Percentiles rank a stretch among this genome's conserved stretches.
Evolutionary conservation across 2,113 vertebrate genomes (phyloP).

Genomic region (Carassius auratus): DNA sequence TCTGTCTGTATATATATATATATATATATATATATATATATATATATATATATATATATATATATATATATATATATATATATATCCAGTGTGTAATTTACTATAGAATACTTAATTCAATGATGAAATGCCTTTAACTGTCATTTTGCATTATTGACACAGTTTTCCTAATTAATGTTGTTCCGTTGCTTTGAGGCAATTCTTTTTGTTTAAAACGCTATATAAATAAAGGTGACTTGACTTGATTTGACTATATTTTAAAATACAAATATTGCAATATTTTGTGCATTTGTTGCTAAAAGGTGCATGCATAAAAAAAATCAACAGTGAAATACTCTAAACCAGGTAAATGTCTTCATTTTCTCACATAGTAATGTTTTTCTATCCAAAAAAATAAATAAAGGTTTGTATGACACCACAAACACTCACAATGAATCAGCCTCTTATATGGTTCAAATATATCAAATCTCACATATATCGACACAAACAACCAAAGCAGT

Average conservation of each 20-base stretch:
- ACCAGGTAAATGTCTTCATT: background rate
- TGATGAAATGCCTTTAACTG: too few relatives aligned
- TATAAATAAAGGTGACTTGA: too few relatives aligned
- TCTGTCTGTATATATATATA: too few relatives aligned
- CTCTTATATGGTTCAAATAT: background rate
- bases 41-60: too few relatives aligned
- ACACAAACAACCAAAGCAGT: slow-evolving; percentile 59
- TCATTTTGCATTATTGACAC: too few relatives aligned
- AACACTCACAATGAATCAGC: background rate
- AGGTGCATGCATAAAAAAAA: background rate
- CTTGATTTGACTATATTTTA: too few relatives aligned
- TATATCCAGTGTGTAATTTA: background rate
- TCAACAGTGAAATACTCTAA: background rate
- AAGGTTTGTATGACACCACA: background rate
- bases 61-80: too few relatives aligned
- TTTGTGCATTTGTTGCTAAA: background rate
- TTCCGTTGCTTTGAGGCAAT: too few relatives aligned
- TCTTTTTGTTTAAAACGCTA: too few relatives aligned
- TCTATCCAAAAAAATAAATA: background rate
- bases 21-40: too few relatives aligned
- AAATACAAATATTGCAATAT: too few relatives aligned
- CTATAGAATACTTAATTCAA: background rate
- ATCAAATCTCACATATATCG: slow-evolving; percentile 48
- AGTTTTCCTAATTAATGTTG: too few relatives aligned
- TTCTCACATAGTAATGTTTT: background rate